Evolutionary conservation across 2,797 vertebrate species (phyloP), one percentile per base, ranked within the genome.

Genomic region (Balearica regulorum): DNA sequence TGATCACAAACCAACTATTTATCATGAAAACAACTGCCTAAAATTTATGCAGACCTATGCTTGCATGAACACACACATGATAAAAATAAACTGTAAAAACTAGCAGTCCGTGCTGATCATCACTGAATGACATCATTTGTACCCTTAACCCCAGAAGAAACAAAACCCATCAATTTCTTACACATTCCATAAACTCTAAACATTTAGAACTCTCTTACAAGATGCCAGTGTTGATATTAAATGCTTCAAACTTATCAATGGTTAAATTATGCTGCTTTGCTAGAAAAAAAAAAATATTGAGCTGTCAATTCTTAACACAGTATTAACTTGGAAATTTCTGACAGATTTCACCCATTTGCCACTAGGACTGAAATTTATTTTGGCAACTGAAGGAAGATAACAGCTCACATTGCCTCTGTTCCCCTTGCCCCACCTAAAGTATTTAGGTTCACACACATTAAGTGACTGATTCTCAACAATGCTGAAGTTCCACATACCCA

Each of bases 151-250:
- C 71, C 68, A 57, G 49, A 31, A 81, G 37, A 72, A 79, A 62
- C 6, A 73, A 55, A 90, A 24, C 3, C 0, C 0, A 4, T 31
- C 5, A 0, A 5, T 71, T 78, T 82, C 35, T 62, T 16, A 15
- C 25, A 54, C 28, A 31, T 72, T 64, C 24, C 44, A 29, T 11
- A 21, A 89, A 15, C 12, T 19, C 31, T 16, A 29, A 65, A 41
- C 31, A 31, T 39, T 79, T 37, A 48, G 70, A 94, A 44, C 24
- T 79, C 55, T 22, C 37, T 68, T n/a, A n/a, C 7, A 37, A 49
- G 43, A 90, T 31, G 25, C 22, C 33, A 79, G 43, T 7, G 13
- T 19, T 64, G n/a, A 64, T 31, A 49, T 7, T 48, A 39, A 93
- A 85, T 10, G 6, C 75, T 82, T 69, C 66, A 37, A 55, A 82